Percentiles rank a stretch among this genome's conserved stretches.
phyloP scores from a whole-genome alignment of 2,797 vertebrate species.

The Amblyraja radiata region DNA sequence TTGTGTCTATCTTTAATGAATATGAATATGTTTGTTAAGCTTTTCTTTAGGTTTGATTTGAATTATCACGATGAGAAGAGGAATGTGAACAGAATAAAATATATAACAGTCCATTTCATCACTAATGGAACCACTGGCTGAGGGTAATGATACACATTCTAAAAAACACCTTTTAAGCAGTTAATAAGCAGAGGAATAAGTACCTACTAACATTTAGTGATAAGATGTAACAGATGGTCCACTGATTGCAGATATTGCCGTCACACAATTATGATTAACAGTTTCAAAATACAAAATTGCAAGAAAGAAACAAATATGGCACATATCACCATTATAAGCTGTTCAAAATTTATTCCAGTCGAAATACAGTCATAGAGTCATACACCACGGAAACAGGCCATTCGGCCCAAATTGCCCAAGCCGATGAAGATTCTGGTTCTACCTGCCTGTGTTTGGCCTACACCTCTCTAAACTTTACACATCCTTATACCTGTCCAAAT shows the following conservation, averaged over 20 bases:
- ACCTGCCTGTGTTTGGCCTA: no score
- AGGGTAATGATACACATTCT: not conserved
- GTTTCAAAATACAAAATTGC: not conserved
- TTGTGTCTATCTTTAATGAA: no score
- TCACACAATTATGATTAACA: not conserved
- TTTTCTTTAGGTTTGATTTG: not conserved
- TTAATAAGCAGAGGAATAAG: not conserved
- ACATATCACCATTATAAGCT: not conserved
- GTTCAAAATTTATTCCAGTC: not conserved
- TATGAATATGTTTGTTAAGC: not conserved
- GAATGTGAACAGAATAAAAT: not conserved
- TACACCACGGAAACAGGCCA: no score
- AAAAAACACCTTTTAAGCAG: not conserved
- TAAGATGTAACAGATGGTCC: not conserved
- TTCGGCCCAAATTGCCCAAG: no score
- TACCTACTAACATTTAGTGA: not conserved
- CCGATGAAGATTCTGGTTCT: no score
- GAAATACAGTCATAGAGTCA: not conserved
- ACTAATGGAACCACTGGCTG: not conserved
- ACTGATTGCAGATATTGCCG: not conserved
- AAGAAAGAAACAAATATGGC: not conserved
- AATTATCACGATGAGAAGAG: not conserved
- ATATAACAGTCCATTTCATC: not conserved
- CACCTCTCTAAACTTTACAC: no score
- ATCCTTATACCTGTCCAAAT: no score